Evolutionary conservation across 2,888 invertebrate genomes (phyloP).

Genomic region (Ametastegia equiseti): DNA sequence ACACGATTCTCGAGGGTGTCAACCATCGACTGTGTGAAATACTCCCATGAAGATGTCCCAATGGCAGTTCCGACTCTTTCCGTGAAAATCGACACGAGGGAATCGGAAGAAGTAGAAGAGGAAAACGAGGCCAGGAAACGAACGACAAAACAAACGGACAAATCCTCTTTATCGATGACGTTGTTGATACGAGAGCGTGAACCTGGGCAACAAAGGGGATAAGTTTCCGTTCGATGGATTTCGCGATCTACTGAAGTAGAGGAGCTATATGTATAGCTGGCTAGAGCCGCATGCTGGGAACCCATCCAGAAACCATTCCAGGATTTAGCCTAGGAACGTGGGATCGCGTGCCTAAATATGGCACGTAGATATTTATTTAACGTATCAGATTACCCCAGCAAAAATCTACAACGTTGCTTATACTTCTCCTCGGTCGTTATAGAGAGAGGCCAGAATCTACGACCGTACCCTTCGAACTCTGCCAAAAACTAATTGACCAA

Average conservation of each 20-base stretch:
- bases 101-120: background rate
- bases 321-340: background rate
- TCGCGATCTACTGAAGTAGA: background rate
- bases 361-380: background rate
- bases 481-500: background rate
- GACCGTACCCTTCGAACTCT: background rate
- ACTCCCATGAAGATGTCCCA: too few species aligned
- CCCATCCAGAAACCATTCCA: background rate
- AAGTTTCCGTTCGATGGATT: conserved; percentile 27
- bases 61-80: too few species aligned
- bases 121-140: conserved; percentile 8
- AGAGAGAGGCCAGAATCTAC: background rate
- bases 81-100: too few species aligned
- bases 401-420: too few species aligned
- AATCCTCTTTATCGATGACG: conserved; percentile 6
- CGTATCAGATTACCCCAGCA: conserved; percentile 3
- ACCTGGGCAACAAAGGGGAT: conserved; percentile 16
- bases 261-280: too few species aligned
- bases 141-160: background rate
- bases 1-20: too few species aligned
- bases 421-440: too few species aligned
- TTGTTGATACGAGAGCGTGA: conserved; percentile 15
- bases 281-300: background rate
- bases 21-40: too few species aligned
- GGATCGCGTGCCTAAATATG: conserved; percentile 6